These are phyloP conservation scores for Protodeltote pygarga DNA, from an alignment of 2,888 invertebrate genomes.

Conservation along the genomic window DNA sequence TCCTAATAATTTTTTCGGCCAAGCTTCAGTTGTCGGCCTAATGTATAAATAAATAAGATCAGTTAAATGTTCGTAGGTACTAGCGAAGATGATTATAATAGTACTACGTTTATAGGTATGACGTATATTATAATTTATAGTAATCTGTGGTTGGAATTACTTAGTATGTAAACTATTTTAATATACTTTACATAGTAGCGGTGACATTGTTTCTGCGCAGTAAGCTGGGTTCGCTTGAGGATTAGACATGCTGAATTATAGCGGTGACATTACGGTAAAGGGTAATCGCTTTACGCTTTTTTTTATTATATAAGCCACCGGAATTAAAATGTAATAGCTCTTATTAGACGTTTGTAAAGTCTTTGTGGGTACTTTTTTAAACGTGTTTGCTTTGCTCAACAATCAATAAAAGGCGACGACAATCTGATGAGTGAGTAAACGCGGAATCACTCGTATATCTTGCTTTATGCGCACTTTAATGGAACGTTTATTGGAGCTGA, in stretches of 20 bases:
- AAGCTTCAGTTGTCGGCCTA: too few species aligned
- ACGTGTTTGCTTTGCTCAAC: too few species aligned
- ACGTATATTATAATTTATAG: conserved; percentile 27
- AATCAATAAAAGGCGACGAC: background rate
- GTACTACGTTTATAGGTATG: too few species aligned
- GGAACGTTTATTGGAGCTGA: conserved; percentile 10
- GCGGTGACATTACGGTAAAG: conserved; percentile 26
- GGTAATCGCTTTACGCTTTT: conserved; percentile 33
- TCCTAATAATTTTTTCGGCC: too few species aligned
- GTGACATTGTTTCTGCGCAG: conserved; percentile 32
- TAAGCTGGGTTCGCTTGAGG: conserved; percentile 38
- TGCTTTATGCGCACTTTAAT: conserved; percentile 4
- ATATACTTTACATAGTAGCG: conserved; percentile 22
- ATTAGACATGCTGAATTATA: conserved; percentile 43
- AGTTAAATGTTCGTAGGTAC: too few species aligned
- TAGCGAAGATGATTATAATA: too few species aligned
- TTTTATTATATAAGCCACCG: too few species aligned
- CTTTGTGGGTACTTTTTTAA: too few species aligned
- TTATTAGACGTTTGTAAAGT: too few species aligned
- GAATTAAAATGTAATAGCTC: too few species aligned
- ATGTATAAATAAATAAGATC: too few species aligned
- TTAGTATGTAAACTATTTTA: conserved; percentile 6
- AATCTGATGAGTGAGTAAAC: background rate
- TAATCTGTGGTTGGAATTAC: conserved; percentile 19
- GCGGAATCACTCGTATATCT: conserved; percentile 7